Conservation (phyloP, 2,888 invertebrate species). For the Drepana falcataria region DNA sequence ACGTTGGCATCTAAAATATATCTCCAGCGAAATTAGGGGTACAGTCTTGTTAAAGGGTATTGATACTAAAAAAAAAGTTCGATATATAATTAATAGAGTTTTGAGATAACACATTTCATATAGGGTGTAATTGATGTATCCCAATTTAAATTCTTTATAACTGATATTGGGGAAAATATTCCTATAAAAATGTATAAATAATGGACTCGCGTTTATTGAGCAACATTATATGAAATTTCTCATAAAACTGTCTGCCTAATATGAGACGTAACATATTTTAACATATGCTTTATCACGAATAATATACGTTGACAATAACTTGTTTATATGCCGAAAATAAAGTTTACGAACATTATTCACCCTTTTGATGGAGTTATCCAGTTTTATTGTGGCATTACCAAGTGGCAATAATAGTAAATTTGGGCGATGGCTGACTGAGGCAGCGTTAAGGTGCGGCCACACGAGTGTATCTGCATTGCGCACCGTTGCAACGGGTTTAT, state of each 20-base stretch:
- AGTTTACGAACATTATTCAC: slow-evolving; percentile 8
- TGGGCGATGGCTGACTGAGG: slow-evolving; percentile 9
- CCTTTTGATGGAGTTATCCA: slow-evolving; percentile 12
- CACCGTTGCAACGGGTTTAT: not conserved
- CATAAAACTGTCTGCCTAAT: slow-evolving; percentile 6
- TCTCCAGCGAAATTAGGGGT: too few relatives aligned
- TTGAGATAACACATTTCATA: too few relatives aligned
- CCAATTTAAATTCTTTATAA: too few relatives aligned
- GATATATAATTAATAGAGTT: too few relatives aligned
- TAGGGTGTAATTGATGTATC: too few relatives aligned
- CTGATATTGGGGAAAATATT: not conserved
- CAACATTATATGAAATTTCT: not conserved
- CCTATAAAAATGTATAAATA: slow-evolving; percentile 9
- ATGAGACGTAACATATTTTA: slow-evolving; percentile 12
- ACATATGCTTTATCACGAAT: slow-evolving; percentile 1
- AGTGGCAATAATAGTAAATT: slow-evolving; percentile 32
- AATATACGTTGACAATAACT: not conserved
- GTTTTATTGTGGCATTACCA: slow-evolving; percentile 26
- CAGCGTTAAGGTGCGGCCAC: not conserved
- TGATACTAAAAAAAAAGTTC: too few relatives aligned
- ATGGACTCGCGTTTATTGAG: not conserved
- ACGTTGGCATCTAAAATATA: too few relatives aligned
- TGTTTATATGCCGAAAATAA: slow-evolving; percentile 5
- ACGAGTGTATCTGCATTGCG: not conserved
- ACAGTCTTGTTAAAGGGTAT: too few relatives aligned